These are phyloP conservation scores for Amphilophus citrinellus DNA, from an alignment of 2,113 vertebrate species.

Conservation along the genomic window DNA sequence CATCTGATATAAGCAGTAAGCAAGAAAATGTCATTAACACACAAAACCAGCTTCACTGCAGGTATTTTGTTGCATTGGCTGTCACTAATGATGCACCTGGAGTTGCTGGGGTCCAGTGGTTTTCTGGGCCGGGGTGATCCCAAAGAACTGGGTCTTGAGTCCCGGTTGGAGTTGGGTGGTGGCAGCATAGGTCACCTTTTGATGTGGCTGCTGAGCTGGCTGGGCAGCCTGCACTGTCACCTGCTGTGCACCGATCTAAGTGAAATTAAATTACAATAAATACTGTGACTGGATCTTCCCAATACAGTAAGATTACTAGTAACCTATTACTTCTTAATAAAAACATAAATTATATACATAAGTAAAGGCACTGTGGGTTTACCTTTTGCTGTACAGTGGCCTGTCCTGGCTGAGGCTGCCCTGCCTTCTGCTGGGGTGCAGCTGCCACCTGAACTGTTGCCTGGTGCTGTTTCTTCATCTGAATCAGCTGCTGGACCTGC, in stretches of 20 bases:
- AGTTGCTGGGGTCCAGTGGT: slow-evolving; percentile 89
- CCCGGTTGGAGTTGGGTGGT: slow-evolving; percentile 85
- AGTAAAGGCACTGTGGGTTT: slow-evolving; percentile 6
- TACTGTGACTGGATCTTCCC: background rate
- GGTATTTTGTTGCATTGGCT: background rate
- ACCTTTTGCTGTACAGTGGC: slow-evolving; percentile 90
- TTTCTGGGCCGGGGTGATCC: slow-evolving; percentile 90
- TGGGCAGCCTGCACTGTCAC: slow-evolving; percentile 89
- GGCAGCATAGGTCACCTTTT: slow-evolving; percentile 91
- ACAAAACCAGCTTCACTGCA: background rate
- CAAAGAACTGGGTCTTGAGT: slow-evolving; percentile 94
- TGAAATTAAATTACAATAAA: background rate
- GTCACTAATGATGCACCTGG: slow-evolving; percentile 80
- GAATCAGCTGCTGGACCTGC: slow-evolving; percentile 82
- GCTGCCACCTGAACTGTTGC: slow-evolving; percentile 78
- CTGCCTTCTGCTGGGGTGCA: slow-evolving; percentile 87
- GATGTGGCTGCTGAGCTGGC: slow-evolving; percentile 84
- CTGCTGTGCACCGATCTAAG: slow-evolving; percentile 79
- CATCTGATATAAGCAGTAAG: slow-evolving; percentile 79
- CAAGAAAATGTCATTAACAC: slow-evolving; percentile 28
- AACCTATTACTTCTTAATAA: background rate
- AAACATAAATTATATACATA: background rate
- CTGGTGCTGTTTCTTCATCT: slow-evolving; percentile 84
- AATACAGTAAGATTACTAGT: background rate
- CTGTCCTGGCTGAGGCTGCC: slow-evolving; percentile 87